These are phyloP conservation scores for Ectemnius cavifrons DNA, from an alignment of 2,888 invertebrate species.

Conservation along the genomic window DNA sequence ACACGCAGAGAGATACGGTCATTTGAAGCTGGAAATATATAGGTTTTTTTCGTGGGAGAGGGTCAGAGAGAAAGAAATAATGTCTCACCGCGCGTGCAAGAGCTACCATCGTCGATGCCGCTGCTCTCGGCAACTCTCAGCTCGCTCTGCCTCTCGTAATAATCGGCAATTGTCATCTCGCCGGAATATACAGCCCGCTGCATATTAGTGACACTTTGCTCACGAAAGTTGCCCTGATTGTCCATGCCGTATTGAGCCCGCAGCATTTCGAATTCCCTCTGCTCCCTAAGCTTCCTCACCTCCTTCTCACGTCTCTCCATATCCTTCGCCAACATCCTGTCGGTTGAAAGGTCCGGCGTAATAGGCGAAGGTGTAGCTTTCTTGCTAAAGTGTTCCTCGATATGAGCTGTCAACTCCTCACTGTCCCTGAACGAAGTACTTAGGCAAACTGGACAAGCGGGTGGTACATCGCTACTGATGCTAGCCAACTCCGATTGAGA, in stretches of 20 bases:
- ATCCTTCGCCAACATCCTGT: constrained; percentile 80
- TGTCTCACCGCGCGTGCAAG: constrained; percentile 86
- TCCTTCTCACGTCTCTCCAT: constrained; percentile 82
- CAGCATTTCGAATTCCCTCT: constrained; percentile 89
- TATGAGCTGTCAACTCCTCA: constrained; percentile 84
- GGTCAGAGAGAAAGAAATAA: no score
- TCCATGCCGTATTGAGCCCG: constrained; percentile 94
- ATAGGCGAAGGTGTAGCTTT: constrained; percentile 77
- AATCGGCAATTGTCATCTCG: constrained; percentile 90
- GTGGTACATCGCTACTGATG: constrained; percentile 70
- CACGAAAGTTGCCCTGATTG: constrained; percentile 89
- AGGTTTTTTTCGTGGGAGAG: background rate
- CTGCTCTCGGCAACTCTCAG: constrained; percentile 86
- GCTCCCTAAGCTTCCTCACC: constrained; percentile 86
- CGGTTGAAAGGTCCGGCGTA: constrained; percentile 78
- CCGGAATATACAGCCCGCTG: constrained; percentile 91
- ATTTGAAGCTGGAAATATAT: background rate
- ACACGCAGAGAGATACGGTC: background rate
- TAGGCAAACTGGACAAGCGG: constrained; percentile 78
- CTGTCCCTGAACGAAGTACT: constrained; percentile 76
- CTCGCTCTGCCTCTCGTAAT: constrained; percentile 89
- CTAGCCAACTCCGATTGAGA: constrained; percentile 71
- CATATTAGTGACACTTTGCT: constrained; percentile 88
- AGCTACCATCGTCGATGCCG: constrained; percentile 90
- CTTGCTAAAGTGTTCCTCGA: constrained; percentile 88